phyloP scores from a whole-genome alignment of 1,140 invertebrate genomes.

The Dufourea novaeangliae region DNA sequence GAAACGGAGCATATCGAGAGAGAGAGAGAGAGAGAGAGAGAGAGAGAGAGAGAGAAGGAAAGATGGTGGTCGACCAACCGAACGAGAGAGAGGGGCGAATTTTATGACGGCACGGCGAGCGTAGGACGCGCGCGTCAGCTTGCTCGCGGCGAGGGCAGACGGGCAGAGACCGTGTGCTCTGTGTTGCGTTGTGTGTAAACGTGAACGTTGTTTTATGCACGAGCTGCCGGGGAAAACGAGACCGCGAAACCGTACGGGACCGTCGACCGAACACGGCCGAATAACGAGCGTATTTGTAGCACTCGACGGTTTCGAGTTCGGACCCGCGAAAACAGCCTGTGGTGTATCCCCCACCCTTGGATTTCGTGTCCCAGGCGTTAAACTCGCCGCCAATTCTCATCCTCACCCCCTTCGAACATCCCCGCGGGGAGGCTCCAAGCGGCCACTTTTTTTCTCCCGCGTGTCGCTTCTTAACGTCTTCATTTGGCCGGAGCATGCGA shows the following conservation, averaged over 20 bases:
- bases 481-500: slow-evolving; percentile 53
- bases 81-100: slow-evolving; percentile 50
- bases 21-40: background rate
- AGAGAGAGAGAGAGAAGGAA: slow-evolving; percentile 26
- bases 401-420: too few species aligned
- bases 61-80: too few species aligned
- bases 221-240: slow-evolving; percentile 9
- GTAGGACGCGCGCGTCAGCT: slow-evolving; percentile 22
- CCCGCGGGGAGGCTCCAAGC: background rate
- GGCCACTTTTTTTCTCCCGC: background rate
- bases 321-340: background rate
- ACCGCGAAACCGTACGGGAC: slow-evolving; percentile 15
- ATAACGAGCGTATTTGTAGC: background rate
- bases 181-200: background rate
- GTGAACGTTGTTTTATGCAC: slow-evolving; percentile 39
- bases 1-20: slow-evolving; percentile 66
- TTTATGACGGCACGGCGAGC: slow-evolving; percentile 68
- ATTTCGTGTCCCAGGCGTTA: too few species aligned
- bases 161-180: background rate
- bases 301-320: background rate
- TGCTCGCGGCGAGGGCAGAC: slow-evolving; percentile 10
- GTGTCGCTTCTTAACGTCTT: slow-evolving; percentile 64
- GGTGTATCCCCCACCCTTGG: too few species aligned
- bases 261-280: too few species aligned
- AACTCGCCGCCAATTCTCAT: too few species aligned